Conservation (phyloP, 2,888 invertebrate species). For the Gryllus longicercus region DNA sequence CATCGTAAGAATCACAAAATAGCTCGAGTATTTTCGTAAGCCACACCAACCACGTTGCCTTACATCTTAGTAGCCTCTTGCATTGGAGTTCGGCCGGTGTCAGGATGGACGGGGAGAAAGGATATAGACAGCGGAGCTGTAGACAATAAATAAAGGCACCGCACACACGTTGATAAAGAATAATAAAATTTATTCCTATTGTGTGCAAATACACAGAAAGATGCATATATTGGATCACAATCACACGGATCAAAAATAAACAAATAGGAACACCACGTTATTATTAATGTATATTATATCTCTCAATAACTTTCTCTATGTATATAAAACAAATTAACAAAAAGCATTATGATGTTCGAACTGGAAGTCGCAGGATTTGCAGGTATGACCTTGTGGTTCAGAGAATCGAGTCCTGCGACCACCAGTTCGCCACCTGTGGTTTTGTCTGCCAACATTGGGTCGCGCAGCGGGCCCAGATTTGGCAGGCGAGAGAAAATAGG, state of each 20-base stretch:
- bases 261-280: conserved; percentile 30
- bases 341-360: neutral
- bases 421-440: no score
- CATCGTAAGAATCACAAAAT: neutral
- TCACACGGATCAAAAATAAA: conserved; percentile 20
- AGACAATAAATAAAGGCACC: neutral
- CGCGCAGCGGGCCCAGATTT: neutral
- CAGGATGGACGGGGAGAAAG: neutral
- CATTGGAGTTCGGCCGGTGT: neutral
- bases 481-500: neutral
- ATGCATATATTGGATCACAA: neutral
- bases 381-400: no score
- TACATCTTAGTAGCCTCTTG: neutral
- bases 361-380: no score
- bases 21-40: conserved; percentile 1
- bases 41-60: neutral
- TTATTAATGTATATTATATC: conserved; percentile 3
- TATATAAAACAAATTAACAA: conserved; percentile 17
- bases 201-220: conserved; percentile 2
- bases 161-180: neutral
- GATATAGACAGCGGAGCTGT: neutral
- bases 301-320: conserved; percentile 17
- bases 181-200: conserved; percentile 17
- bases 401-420: no score
- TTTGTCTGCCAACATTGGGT: no score